A percentile compares a stretch with the other conserved stretches of the same genome.
These are phyloP conservation scores for Diplogasteroides magnus DNA, from an alignment of 1,140 invertebrate genomes.

Conservation along the genomic window DNA sequence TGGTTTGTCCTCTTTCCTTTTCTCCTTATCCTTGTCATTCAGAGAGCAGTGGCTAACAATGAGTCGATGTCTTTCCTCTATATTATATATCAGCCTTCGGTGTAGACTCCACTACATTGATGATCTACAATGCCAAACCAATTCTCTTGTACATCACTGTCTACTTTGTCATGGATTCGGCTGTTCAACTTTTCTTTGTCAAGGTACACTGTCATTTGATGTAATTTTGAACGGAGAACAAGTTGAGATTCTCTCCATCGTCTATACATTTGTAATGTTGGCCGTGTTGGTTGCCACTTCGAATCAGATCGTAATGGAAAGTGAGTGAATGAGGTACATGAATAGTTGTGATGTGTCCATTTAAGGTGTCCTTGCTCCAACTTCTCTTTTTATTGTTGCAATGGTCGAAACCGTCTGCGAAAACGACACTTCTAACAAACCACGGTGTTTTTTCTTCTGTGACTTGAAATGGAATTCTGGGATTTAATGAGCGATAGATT, in stretches of 20 bases:
- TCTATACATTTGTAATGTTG: slow-evolving; percentile 96
- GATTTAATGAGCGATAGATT: no score
- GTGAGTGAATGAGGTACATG: slow-evolving; percentile 34
- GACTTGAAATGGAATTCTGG: no score
- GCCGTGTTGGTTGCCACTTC: slow-evolving; percentile 97
- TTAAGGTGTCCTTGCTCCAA: slow-evolving; percentile 63
- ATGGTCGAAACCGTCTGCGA: slow-evolving; percentile 87
- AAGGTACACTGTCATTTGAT: slow-evolving; percentile 64
- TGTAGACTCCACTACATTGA: slow-evolving; percentile 31
- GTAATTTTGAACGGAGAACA: not conserved
- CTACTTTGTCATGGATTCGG: slow-evolving; percentile 85
- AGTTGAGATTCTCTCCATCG: slow-evolving; percentile 68
- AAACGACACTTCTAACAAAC: no score
- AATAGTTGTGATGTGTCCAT: no score
- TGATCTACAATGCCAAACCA: slow-evolving; percentile 49
- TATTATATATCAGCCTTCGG: slow-evolving; percentile 75
- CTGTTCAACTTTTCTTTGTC: slow-evolving; percentile 79
- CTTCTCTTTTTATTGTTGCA: slow-evolving; percentile 92
- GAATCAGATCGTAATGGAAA: slow-evolving; percentile 80
- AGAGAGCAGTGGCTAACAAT: slow-evolving; percentile 86
- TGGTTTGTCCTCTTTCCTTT: slow-evolving; percentile 55
- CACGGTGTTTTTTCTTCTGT: no score
- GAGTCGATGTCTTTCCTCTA: slow-evolving; percentile 93
- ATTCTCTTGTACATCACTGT: slow-evolving; percentile 69
- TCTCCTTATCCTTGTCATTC: no score